These are phyloP conservation scores for Cosmorhoe ocellata DNA, from an alignment of 2,888 invertebrate genomes.

Conservation along the genomic window DNA sequence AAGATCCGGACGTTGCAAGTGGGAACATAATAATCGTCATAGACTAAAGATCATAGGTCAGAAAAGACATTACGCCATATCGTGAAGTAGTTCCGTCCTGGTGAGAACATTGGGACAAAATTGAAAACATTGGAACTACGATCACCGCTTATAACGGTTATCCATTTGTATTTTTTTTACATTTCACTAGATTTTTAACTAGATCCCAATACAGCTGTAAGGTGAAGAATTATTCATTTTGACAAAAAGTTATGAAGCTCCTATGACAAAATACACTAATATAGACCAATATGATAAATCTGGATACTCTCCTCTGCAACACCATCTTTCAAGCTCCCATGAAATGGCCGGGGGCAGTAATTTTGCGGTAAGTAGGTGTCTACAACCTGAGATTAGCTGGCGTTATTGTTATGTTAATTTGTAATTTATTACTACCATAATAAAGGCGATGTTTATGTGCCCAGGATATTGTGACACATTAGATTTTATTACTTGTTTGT, in stretches of 20 bases:
- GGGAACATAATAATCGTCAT: slow-evolving; percentile 31
- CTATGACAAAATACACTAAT: too few relatives aligned
- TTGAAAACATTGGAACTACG: too few relatives aligned
- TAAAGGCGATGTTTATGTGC: slow-evolving; percentile 28
- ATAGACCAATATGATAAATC: too few relatives aligned
- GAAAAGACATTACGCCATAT: not conserved
- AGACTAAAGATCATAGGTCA: slow-evolving; percentile 18
- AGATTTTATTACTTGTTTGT: slow-evolving; percentile 6
- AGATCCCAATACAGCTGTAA: too few relatives aligned
- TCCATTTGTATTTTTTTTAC: too few relatives aligned
- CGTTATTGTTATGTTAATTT: slow-evolving; percentile 65
- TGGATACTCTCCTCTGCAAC: not conserved
- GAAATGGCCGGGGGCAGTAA: slow-evolving; percentile 46
- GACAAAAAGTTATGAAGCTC: too few relatives aligned
- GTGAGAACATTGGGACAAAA: too few relatives aligned
- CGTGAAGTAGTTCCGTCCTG: too few relatives aligned
- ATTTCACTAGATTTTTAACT: too few relatives aligned
- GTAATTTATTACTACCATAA: slow-evolving; percentile 40
- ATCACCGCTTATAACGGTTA: too few relatives aligned
- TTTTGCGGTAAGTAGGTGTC: slow-evolving; percentile 58
- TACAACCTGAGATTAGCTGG: slow-evolving; percentile 53
- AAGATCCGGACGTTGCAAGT: slow-evolving; percentile 47
- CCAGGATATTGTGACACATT: slow-evolving; percentile 1
- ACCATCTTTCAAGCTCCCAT: slow-evolving; percentile 28
- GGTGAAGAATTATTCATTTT: too few relatives aligned